Base-by-base conservation (phyloP, 2,797 vertebrate genomes). In the Lindbergichthys nudifrons region DNA sequence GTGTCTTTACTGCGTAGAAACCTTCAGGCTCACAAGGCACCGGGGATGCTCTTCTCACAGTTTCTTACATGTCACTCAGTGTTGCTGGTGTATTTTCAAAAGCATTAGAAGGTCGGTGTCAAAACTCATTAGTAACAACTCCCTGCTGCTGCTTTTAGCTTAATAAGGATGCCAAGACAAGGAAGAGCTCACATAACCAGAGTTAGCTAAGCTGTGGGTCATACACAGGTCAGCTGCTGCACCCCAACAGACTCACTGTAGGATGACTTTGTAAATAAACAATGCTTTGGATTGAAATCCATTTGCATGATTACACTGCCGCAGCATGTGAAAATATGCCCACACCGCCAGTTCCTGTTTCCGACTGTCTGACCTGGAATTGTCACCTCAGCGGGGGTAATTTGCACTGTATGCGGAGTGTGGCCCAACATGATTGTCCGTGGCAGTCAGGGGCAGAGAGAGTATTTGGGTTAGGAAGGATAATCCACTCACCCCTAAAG, bases 401-500 rank as follows among this genome's bases (percentile, higher is more conserved):
- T 88, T 84, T 86, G 67, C 18, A 2, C 61, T 65, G 64, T 16
- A 15, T 52, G 65, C 14, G 3, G 74, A 74, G 62, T 78, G 83
- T 71, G 66, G 89, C 41, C 80, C 70, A 78, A 87, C 81, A 76
- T 18, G 60, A 72, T 54, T 77, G 87, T 75, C 79, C 32, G 26
- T 21, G 48, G 79, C 83, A 80, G 83, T 79, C 73, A 70, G 82
- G 81, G 88, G 86, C 60, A 3, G 57, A 84, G 82, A 68, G 86
- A 74, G 88, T 92, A 92, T 93, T 92, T 93, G 89, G 90, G 92
- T 91, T 92, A 90, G 84, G 64, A 78, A 54, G 82, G 92, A 94
- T 94, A 94, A 94, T 94, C 94, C 89, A 91, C 91, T 92, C 91
- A 86, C 87, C 86, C 91, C 82, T 88, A 93, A 93, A 94, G 90